Base-by-base conservation (phyloP, 2,797 vertebrate genomes). In the Falco rusticolus region DNA sequence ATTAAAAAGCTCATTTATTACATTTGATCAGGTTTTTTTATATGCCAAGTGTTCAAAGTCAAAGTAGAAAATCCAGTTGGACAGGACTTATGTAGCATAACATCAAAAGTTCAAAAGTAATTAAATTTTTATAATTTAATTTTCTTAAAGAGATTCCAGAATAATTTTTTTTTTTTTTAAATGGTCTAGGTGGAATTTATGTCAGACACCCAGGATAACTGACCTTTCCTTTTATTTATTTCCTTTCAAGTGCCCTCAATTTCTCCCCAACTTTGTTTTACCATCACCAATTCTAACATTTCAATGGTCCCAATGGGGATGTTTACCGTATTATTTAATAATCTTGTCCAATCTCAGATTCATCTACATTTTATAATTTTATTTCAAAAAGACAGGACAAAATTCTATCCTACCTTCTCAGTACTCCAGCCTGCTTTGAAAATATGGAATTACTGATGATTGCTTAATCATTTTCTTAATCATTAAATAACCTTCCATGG, bases 31-130 rank as follows among this genome's bases (percentile, higher is more conserved):
- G 4, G 37, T 84, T 76, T 7, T 77, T 84, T 77, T 60, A 47
- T 56, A 53, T 31, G 1, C 2, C 33, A 53, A 28, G 78, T 5
- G 0, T 54, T 9, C 1, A 0, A 54, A 72, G 13, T 33, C 24
- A 66, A 65, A 74, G 18, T 9, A 83, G 69, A 77, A 87, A 81
- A 77, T 57, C 7, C 8, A 53, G 17, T 10, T 81, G 31, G 26
- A 47, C 19, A 37, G 7, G 20, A 65, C 16, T 9, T 84, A 39
- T 15, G 69, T 64, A 45, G 5, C 3, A 41, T 56, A 72, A 51
- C 1, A 33, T 47, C 72, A 33, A 11, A 68, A 59, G 13, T n/a
- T 10, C 1, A 1, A 24, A 76, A 54, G 11, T 37, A 86, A 75
- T 57, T 66, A 22, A 1, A 5, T 34, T 43, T 69, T 51, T 66